Base-by-base conservation (phyloP, 2,113 vertebrate genomes). In the Epinephelus fuscoguttatus region DNA sequence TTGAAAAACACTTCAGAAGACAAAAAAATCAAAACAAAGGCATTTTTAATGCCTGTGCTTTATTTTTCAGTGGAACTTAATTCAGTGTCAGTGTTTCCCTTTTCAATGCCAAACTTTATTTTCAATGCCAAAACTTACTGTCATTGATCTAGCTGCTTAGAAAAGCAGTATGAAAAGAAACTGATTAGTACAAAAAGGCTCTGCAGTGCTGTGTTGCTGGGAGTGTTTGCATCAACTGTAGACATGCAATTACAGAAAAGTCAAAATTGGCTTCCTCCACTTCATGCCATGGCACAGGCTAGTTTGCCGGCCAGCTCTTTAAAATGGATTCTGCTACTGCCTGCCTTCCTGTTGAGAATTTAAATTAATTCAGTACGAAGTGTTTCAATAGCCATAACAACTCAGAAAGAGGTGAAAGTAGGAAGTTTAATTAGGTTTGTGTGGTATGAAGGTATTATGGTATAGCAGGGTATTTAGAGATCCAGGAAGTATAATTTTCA, bases 271-370 rank as follows among this genome's bases (percentile, higher is more conserved):
- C 40, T 59, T 68, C 42, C 40, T 60, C 12, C 42, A 60, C 56
- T 21, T 59, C 2, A 50, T 7, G 15, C 23, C 68, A 40, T 30
- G 56, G 72, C 71, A 53, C 49, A 45, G 8, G 3, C 55, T 18
- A 63, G 55, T 62, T 64, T 21, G 13, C 13, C 5, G 3, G 60
- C 13, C 56, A 49, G 1, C 18, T 53, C 27, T 10, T 7, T 37
- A 61, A 72, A 59, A 19, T 47, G 27, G 13, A 60, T 70, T 80
- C 66, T 71, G 15, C 21, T 40, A 11, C 15, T 53, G 27, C 10
- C 8, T 1, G 0, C 4, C 9, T 27, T 37, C 18, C 2, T 4
- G 25, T 42, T 42, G 7, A 42, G 10, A 42, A 60, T 63, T 50
- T 4, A 42, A 45, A 45, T 60, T 18, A 25, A 45, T 40, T 47